Base-by-base conservation (phyloP, 2,113 vertebrate species). In the Burhinus bistriatus region DNA sequence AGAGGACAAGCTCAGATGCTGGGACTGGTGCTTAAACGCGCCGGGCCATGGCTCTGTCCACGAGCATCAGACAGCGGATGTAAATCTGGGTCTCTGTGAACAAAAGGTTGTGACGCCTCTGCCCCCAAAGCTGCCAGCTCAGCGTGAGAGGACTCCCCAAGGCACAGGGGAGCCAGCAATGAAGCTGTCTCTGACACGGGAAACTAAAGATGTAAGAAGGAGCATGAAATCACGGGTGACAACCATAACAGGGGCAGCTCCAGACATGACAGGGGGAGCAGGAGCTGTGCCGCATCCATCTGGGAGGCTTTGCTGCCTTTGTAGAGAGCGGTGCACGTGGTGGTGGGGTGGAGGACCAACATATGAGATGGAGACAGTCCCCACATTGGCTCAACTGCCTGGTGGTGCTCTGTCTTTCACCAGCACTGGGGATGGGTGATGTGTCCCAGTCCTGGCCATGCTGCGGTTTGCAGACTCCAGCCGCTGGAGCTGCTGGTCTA, bases 221-320 rank as follows among this genome's bases (percentile, higher is more conserved):
- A 96, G 97, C 98, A 90, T 98, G 98, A 98, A 98, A 98, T 98
- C 96, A 76, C 7, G 4, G 27, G 83, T 96, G 98, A 98, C 98
- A 98, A 93, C 97, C 97, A 91, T 97, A 97, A 92, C 97, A 95
- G 87, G 78, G 70, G 91, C 85, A 94, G 97, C 93, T 96, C 80
- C 65, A 96, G 95, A 87, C 96, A 5, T 77, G 96, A 87, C 89
- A 75, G 54, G 72, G 95, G 96, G 66, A 90, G 97, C 93, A 91
- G 97, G 88, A 96, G n/a, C 75, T 21, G 94, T 15, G 77, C 97
- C 55, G 14, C 90, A 76, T 94, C 91, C 93, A 94, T 51, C 89
- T 83, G 4, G 83, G 95, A 85, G 96, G n/a, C 82, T 62, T 76
- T 16, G 42, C 69, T 0, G 44, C 83, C 75, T 83, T 81, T 87